These are phyloP conservation scores for Phrynocephalus versicolor DNA, from an alignment of 2,113 vertebrate species.

Conservation along the genomic window DNA sequence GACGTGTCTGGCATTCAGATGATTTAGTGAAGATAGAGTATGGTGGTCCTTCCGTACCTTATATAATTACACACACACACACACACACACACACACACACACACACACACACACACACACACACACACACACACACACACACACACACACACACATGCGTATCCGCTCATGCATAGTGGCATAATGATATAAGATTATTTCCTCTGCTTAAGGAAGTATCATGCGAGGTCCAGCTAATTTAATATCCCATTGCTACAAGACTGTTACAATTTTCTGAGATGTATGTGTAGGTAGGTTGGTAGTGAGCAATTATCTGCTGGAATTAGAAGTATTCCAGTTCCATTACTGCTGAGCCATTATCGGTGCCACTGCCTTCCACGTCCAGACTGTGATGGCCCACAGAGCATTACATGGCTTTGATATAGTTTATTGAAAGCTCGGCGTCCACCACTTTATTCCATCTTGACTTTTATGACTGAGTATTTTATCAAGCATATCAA, in stretches of 20 bases:
- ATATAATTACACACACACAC: background rate
- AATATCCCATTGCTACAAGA: constrained; percentile 20
- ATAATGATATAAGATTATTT: constrained; percentile 20
- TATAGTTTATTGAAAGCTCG: background rate
- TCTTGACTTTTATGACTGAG: background rate
- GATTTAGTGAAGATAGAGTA: constrained; percentile 33
- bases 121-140: too few relatives aligned
- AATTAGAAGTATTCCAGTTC: background rate
- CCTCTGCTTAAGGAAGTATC: constrained; percentile 47
- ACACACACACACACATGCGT: background rate
- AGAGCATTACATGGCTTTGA: background rate
- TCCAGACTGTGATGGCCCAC: background rate
- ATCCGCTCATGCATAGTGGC: background rate
- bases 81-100: background rate
- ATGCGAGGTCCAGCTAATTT: constrained; percentile 41
- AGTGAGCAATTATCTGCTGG: constrained; percentile 4
- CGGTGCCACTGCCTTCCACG: background rate
- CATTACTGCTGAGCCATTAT: background rate
- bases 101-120: background rate
- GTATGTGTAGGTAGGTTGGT: constrained; percentile 18
- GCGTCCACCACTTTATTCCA: background rate
- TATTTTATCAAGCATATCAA: background rate
- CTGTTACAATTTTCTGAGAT: constrained; percentile 16
- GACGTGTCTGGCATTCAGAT: constrained; percentile 25
- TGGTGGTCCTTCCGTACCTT: constrained; percentile 8